Evolutionary conservation across 2,113 vertebrate species (phyloP), one percentile per base, ranked within the genome.

Genomic region (Ancistrus triradiatus): DNA sequence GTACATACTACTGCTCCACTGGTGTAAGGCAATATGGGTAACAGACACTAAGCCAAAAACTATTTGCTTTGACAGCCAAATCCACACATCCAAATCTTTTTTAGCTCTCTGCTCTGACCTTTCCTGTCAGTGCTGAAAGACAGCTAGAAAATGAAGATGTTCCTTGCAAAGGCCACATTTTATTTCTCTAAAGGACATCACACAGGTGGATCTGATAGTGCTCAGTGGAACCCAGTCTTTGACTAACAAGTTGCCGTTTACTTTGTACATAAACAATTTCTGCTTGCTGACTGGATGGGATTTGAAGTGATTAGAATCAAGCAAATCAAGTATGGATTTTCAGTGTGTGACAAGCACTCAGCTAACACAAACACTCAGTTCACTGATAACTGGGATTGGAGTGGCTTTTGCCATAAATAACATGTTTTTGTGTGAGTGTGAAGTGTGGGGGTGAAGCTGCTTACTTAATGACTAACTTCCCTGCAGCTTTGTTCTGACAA

Each of bases 111-210:
- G 75, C 70, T 63, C 58, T 85, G 85, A 85, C 86, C 84, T 87
- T 89, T 89, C 14, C 63, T 28, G 51, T 66, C 77, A 57, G 78
- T 68, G 64, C 70, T 74, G 78, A 78, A 72, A 74, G 84, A 81
- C 80, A 78, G 74, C 66, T 74, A 69, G 81, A 80, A 82, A 82
- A 84, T 84, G 78, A 84, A 84, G 81, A 84, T 76, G 77, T 73
- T 73, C 43, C 78, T 65, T 37, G 73, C 80, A 87, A 86, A 86
- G 82, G 85, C 84, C 83, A 81, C 63, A 68, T 59, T 72, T 80
- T 40, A 80, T 78, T 27, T 17, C 68, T 75, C 69, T 74, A 83
- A 81, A 82, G 74, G 76, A 82, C 81, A 83, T 80, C 38, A 42
- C 75, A 78, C 59, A 59, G 67, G 75, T 57, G 60, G 67, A 81